Evolutionary conservation across 2,888 invertebrate genomes (phyloP).

Genomic region (Polymixis flavicincta): DNA sequence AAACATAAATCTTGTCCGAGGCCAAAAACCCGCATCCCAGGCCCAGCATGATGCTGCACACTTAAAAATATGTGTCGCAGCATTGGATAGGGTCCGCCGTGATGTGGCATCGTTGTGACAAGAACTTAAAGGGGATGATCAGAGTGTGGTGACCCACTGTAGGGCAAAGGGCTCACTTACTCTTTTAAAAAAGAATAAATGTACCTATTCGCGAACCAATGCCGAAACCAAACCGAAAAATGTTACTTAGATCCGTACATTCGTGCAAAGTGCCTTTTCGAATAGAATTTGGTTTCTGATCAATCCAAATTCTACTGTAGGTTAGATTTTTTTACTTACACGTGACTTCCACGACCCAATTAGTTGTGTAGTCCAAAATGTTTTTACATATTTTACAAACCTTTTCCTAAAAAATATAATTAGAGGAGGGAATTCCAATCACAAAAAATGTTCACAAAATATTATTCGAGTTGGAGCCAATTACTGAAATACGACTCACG

Average conservation of each 20-base stretch:
- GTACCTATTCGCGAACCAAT: neutral
- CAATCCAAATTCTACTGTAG: neutral
- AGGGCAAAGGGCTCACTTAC: neutral
- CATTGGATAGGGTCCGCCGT: too few species aligned
- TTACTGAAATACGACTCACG: constrained; percentile 36
- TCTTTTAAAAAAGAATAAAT: neutral
- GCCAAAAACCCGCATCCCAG: too few species aligned
- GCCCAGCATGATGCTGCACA: too few species aligned
- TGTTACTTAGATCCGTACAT: neutral
- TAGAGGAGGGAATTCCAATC: neutral
- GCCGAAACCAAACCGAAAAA: too few species aligned
- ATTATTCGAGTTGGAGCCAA: constrained; percentile 44
- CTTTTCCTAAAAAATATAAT: constrained; percentile 25
- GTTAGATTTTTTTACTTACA: neutral
- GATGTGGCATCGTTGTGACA: too few species aligned
- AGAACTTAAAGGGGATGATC: neutral
- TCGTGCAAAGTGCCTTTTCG: neutral
- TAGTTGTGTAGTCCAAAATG: neutral
- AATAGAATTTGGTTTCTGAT: neutral
- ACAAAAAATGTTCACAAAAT: constrained; percentile 17
- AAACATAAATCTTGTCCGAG: too few species aligned
- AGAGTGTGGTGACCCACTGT: neutral
- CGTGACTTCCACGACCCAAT: constrained; percentile 5
- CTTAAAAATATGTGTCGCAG: too few species aligned
- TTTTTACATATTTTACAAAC: constrained; percentile 9